Evolutionary conservation across 2,888 invertebrate species (phyloP), one percentile per base, ranked within the genome.

Genomic region (Bedellia somnulentella): DNA sequence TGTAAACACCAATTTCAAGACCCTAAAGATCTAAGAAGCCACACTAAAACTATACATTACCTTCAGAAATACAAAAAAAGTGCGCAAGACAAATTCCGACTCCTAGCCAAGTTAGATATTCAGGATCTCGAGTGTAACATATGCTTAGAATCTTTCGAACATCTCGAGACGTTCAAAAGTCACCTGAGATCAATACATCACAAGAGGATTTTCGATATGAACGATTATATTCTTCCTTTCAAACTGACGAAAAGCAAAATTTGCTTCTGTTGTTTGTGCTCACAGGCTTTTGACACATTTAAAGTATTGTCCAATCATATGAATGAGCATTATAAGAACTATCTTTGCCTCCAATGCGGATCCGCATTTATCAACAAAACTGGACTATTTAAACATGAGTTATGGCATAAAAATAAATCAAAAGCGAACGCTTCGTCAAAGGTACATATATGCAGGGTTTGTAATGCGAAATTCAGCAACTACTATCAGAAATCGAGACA

Each of bases 171-270:
- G 12, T 21, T 28, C 3, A 11, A n/a, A 9, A 57, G 66, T 15
- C 75, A 75, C 41, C 37, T 75, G 37, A 57, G 62, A 24, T 40
- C 51, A 1, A 45, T 40, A 0, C 75, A 75, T 46, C 56, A 63
- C 12, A 71, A 62, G 33, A 58, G 5, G 14, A 22, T 22, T n/a
- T 22, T 22, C 21, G 15, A 26, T 15, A 26, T 26, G n/a, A 13
- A 15, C 9, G 15, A 26, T 13, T 26, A 9, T 15, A 26, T 26
- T n/a, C 17, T 9, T 3, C 27, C 27, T 27, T 27, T 27, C 17
- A 17, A 27, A 2, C n/a, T 21, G n/a, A 12, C 18, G 11, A 18
- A 9, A 12, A 8, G 1, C 12, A 9, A 17, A 14, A 18, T 8
- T 18, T 12, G 8, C n/a, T 11, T 13, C 9, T 27, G 18, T 13